Base-by-base conservation (phyloP, 2,113 vertebrate species). In the Epinephelus moara region DNA sequence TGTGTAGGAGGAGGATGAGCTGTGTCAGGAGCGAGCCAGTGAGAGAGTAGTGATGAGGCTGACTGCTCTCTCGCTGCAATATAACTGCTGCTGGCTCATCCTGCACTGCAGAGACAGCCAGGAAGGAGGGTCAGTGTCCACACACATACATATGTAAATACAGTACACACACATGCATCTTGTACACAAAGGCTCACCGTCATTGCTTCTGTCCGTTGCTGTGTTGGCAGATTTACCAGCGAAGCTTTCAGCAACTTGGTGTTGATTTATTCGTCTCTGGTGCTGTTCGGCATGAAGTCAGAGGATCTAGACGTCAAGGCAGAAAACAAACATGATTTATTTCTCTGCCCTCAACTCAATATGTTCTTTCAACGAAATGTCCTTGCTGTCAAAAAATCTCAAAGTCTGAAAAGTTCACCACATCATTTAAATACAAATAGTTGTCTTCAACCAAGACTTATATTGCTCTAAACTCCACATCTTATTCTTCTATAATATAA, bases 221-320 rank as follows among this genome's bases (percentile, higher is more conserved):
- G 53, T 88, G 94, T 94, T 55, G 95, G 94, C 86, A 96, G 93
- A 72, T 94, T 99, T 82, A 95, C 92, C 80, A 95, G 92, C 67
- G 93, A 95, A 30, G 95, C 94, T 71, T 95, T 97, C 82, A 94
- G 91, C 85, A 97, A 96, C 85, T 92, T 99, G 80, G 90, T 94
- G 64, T 90, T 96, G 87, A 90, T 97, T 90, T 98, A 98, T 95
- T 96, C 97, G 3, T 94, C 96, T 73, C 82, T 97, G 86, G 95
- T 96, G 82, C 92, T 97, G 82, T 93, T 96, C 84, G 86, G 93
- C 21, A 91, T 94, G 88, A 98, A 96, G 87, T 92, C 95, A 25
- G 96, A 97, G 90, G 95, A 96, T 86, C 94, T 99, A 84, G 94
- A 97, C 84, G 95, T 99, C 52, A 99, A 99, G 97, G 98, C 99